Evolutionary conservation across 2,797 vertebrate genomes (phyloP).

Genomic region (Sandelia bainsii): DNA sequence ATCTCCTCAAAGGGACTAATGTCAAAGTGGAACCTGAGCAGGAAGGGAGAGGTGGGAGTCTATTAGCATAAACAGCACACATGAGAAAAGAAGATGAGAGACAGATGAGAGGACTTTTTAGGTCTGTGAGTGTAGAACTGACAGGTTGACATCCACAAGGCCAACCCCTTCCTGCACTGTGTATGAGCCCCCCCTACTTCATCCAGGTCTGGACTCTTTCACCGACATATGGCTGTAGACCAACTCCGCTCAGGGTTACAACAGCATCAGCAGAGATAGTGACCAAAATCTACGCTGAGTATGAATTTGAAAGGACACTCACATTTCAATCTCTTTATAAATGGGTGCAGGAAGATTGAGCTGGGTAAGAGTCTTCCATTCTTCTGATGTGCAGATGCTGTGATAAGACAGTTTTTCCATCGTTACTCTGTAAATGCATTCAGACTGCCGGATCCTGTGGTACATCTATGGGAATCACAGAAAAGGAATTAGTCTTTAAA

Average conservation of each 20-base stretch:
- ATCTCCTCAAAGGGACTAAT: constrained; percentile 95
- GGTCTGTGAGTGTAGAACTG: constrained; percentile 28
- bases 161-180: constrained; percentile 1
- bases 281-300: constrained; percentile 4
- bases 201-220: constrained; percentile 51
- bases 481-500: constrained; percentile 43
- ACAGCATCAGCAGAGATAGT: constrained; percentile 14
- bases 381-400: constrained; percentile 97
- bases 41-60: constrained; percentile 16
- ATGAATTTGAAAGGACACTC: constrained; percentile 63
- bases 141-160: constrained; percentile 30
- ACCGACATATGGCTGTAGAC: constrained; percentile 32
- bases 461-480: constrained; percentile 89
- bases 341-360: constrained; percentile 91
- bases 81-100: constrained; percentile 25
- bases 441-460: constrained; percentile 97
- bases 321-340: constrained; percentile 96
- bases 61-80: constrained; percentile 40
- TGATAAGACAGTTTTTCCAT: constrained; percentile 99
- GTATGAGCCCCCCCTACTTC: neutral
- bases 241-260: constrained; percentile 21
- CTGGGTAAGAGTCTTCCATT: constrained; percentile 94
- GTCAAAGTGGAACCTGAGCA: constrained; percentile 95
- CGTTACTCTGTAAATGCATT: constrained; percentile 98
- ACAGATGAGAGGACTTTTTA: constrained; percentile 44